Conservation (phyloP, 2,888 invertebrate species). For the Acanthosepion lycidas region DNA sequence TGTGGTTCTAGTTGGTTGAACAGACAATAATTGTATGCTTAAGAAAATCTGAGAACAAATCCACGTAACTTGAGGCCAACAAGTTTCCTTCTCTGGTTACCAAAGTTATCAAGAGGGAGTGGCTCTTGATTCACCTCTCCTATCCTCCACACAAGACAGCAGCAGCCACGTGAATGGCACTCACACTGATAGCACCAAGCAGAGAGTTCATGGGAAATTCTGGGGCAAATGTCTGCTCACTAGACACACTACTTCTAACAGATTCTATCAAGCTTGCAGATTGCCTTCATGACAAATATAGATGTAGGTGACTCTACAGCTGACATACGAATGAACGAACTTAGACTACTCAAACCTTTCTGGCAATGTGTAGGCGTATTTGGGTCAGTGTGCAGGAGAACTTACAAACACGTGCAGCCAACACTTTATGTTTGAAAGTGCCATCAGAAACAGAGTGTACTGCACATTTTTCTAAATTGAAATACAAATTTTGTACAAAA, state of each 20-base stretch:
- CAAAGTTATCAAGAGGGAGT: not conserved
- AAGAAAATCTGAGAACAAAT: too few species aligned
- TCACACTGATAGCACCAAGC: not conserved
- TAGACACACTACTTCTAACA: not conserved
- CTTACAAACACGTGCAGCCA: not conserved
- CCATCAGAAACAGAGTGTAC: not conserved
- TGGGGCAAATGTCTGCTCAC: constrained; percentile 33
- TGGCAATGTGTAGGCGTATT: not conserved
- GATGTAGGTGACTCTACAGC: constrained; percentile 17
- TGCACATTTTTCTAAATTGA: not conserved
- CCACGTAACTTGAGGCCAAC: too few species aligned
- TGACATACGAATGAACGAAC: not conserved
- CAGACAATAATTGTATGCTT: not conserved
- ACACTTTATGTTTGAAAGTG: not conserved
- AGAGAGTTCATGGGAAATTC: not conserved
- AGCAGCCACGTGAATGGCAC: constrained; percentile 22
- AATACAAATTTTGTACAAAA: not conserved
- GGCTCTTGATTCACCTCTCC: constrained; percentile 33
- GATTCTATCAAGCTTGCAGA: not conserved
- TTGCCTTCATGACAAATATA: constrained; percentile 33
- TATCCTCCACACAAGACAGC: not conserved
- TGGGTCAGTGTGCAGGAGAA: not conserved
- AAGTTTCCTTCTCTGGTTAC: not conserved
- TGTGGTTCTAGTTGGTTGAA: not conserved
- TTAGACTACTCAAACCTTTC: not conserved